Evolutionary conservation across 35 echinoderm and acorn worm species (phyloP).

Genomic region (Apostichopus japonicus): DNA sequence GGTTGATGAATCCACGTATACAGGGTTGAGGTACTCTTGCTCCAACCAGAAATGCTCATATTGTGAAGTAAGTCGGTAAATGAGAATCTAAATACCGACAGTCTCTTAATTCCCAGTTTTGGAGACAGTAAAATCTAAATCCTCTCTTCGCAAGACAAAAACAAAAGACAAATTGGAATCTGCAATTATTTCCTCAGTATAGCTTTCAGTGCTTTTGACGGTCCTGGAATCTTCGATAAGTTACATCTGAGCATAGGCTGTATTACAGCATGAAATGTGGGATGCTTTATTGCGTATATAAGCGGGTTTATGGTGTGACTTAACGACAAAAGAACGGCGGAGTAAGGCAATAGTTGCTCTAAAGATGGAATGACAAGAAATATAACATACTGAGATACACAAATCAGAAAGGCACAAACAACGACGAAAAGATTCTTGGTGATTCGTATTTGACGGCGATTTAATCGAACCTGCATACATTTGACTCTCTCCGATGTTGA

Average conservation of each 20-base stretch:
- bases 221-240: constrained; percentile 42
- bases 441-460: constrained; percentile 45
- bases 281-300: constrained; percentile 61
- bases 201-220: constrained; percentile 20
- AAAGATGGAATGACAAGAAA: constrained; percentile 30
- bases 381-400: constrained; percentile 47
- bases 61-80: too few relatives aligned
- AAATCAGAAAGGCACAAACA: constrained; percentile 48
- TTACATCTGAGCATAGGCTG: constrained; percentile 37
- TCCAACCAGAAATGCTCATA: too few relatives aligned
- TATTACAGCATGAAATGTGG: constrained; percentile 49
- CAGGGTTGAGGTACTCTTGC: too few relatives aligned
- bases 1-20: too few relatives aligned
- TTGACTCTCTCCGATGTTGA: constrained; percentile 25
- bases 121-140: too few relatives aligned
- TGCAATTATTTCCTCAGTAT: not conserved
- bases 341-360: constrained; percentile 28
- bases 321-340: constrained; percentile 32
- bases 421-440: constrained; percentile 55
- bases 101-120: too few relatives aligned
- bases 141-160: too few relatives aligned
- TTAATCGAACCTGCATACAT: constrained; percentile 51
- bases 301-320: constrained; percentile 47
- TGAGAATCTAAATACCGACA: too few relatives aligned
- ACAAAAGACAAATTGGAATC: too few relatives aligned